Conservation (phyloP, 2,113 vertebrate genomes). For the Cranoglanis bouderius region DNA sequence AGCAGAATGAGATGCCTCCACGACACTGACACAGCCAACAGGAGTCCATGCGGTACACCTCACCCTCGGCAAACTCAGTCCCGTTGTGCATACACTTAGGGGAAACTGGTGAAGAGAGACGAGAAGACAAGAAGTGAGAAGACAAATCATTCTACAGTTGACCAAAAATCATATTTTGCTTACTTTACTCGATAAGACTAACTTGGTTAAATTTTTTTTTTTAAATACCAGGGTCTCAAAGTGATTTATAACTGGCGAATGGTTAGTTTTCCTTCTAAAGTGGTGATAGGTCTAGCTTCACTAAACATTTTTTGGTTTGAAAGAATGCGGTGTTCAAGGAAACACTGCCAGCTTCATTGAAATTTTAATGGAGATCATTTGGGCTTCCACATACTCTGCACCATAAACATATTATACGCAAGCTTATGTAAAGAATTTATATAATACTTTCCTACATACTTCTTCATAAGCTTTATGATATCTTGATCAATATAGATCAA, state of each 20-base stretch:
- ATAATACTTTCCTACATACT: too few species aligned
- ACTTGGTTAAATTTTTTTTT: neutral
- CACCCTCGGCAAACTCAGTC: conserved; percentile 73
- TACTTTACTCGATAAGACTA: neutral
- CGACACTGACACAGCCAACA: conserved; percentile 82
- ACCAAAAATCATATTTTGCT: neutral
- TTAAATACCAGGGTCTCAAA: neutral
- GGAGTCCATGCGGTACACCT: conserved; percentile 78
- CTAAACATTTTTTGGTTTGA: conserved; percentile 34
- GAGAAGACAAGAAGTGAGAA: conserved; percentile 9
- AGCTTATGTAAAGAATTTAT: too few species aligned
- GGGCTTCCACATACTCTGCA: too few species aligned
- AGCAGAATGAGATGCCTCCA: conserved; percentile 80
- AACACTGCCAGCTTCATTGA: too few species aligned
- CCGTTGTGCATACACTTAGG: conserved; percentile 73
- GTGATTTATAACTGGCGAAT: neutral
- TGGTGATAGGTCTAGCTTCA: neutral
- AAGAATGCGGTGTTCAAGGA: conserved; percentile 46
- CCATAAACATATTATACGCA: too few species aligned
- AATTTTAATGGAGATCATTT: too few species aligned
- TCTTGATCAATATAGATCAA: neutral
- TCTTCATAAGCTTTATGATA: neutral
- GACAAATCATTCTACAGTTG: neutral
- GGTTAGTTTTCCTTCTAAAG: neutral
- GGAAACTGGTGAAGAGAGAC: conserved; percentile 61